Conservation (phyloP, 2,113 vertebrate genomes). For the Hemicordylus capensis region DNA sequence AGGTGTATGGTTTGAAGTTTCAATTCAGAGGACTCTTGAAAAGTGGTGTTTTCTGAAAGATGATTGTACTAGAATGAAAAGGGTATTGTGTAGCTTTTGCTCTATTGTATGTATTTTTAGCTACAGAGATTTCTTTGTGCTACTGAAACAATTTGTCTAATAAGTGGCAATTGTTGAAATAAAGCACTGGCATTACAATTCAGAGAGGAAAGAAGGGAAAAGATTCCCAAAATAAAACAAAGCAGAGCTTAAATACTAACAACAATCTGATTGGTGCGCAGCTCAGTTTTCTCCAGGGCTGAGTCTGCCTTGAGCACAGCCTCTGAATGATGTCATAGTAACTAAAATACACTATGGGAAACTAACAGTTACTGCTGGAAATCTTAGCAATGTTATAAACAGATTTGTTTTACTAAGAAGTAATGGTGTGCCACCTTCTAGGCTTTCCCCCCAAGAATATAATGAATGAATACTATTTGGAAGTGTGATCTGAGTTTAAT, state of each 20-base stretch:
- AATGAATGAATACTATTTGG: neutral
- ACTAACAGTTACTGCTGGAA: conserved; percentile 32
- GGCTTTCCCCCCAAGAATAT: rapidly evolving
- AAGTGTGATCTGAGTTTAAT: neutral
- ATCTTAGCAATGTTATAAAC: conserved; percentile 41
- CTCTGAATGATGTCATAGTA: conserved; percentile 72
- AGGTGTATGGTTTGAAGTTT: conserved; percentile 27
- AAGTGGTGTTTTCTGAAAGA: conserved; percentile 42
- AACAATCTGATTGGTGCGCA: conserved; percentile 70
- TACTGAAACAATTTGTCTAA: conserved; percentile 38
- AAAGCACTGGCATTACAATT: conserved; percentile 34
- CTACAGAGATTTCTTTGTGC: conserved; percentile 47
- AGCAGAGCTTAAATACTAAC: conserved; percentile 60
- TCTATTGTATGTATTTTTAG: conserved; percentile 47
- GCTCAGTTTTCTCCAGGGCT: conserved; percentile 41
- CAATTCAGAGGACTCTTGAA: conserved; percentile 21
- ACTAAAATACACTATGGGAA: conserved; percentile 61
- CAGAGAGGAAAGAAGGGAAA: conserved; percentile 55
- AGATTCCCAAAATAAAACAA: conserved; percentile 51
- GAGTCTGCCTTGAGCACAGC: conserved; percentile 39
- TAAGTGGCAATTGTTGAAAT: conserved; percentile 52
- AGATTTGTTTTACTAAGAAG: conserved; percentile 44
- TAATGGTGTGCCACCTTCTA: neutral
- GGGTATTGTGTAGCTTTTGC: conserved; percentile 38
- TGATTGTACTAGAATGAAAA: conserved; percentile 58